Percentiles rank a stretch among this genome's conserved stretches.
Evolutionary conservation across 2,113 vertebrate genomes (phyloP).

Genomic region (Megaleporinus macrocephalus): DNA sequence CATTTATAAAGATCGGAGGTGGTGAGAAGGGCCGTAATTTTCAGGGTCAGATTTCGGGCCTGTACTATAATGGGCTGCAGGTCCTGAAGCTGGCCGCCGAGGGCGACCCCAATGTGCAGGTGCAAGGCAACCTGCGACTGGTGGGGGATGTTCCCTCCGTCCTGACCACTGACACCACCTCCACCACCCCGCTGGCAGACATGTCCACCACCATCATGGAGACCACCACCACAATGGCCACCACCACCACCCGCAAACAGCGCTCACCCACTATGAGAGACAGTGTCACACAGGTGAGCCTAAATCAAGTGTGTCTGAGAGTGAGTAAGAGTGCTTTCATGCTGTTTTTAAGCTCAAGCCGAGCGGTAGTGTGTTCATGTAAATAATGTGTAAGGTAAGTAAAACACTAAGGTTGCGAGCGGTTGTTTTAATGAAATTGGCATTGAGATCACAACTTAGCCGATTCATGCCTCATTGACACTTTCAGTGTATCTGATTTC

Average conservation of each 20-base stretch:
- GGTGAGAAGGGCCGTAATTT: slow-evolving; percentile 91
- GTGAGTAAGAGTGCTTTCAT: background rate
- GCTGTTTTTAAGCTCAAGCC: too few species aligned
- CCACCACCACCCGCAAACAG: slow-evolving; percentile 89
- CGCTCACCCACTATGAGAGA: slow-evolving; percentile 91
- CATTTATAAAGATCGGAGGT: slow-evolving; percentile 89
- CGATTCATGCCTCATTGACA: too few species aligned
- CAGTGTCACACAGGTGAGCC: slow-evolving; percentile 89
- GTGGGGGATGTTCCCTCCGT: slow-evolving; percentile 91
- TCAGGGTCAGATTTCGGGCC: slow-evolving; percentile 93
- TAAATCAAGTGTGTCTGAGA: background rate
- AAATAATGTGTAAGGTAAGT: too few species aligned
- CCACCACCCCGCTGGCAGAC: slow-evolving; percentile 89
- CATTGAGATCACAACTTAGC: too few species aligned
- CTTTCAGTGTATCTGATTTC: too few species aligned
- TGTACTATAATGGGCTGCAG: slow-evolving; percentile 95
- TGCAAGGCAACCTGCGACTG: slow-evolving; percentile 89
- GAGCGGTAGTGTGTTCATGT: too few species aligned
- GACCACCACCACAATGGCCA: slow-evolving; percentile 93
- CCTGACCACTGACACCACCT: slow-evolving; percentile 89
- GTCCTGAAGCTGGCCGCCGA: slow-evolving; percentile 91
- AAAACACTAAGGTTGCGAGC: too few species aligned
- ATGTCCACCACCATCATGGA: slow-evolving; percentile 97
- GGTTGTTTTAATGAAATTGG: too few species aligned
- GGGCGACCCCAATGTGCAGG: slow-evolving; percentile 88